Conservation (phyloP, 2,113 vertebrate genomes). For the Oplegnathus fasciatus region DNA sequence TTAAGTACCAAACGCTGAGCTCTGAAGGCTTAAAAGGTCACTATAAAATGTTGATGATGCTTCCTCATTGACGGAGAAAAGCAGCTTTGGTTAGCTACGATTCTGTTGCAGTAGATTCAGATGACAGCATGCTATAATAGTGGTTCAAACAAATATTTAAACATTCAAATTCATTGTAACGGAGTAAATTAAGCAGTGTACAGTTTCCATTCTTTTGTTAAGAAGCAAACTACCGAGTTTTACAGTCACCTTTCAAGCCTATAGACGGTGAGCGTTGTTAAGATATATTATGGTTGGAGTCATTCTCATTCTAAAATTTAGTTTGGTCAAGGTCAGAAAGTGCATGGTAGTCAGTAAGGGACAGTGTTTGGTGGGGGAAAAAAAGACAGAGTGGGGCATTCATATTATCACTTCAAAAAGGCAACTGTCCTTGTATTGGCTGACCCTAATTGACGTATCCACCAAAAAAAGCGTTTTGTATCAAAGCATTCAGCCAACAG, state of each 20-base stretch:
- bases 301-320: neutral
- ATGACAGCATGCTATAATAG: neutral
- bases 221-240: neutral
- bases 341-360: neutral
- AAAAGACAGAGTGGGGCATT: neutral
- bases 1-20: neutral
- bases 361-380: neutral
- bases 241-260: neutral
- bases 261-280: too few species aligned
- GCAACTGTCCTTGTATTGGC: neutral
- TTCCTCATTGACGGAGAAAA: neutral
- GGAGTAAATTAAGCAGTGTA: neutral
- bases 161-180: neutral
- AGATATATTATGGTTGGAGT: neutral
- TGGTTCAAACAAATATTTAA: neutral
- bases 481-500: neutral
- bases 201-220: too few species aligned
- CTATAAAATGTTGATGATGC: fast-evolving
- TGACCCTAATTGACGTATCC: neutral
- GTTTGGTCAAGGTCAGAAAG: neutral
- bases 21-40: neutral
- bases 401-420: neutral
- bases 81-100: neutral
- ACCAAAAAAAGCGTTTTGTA: neutral
- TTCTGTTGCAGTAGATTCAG: neutral